Percentiles rank a stretch among this genome's conserved stretches.
These are phyloP conservation scores for Plumapathes pennacea DNA, from an alignment of 92 coral and sea anemone genomes.

Conservation along the genomic window DNA sequence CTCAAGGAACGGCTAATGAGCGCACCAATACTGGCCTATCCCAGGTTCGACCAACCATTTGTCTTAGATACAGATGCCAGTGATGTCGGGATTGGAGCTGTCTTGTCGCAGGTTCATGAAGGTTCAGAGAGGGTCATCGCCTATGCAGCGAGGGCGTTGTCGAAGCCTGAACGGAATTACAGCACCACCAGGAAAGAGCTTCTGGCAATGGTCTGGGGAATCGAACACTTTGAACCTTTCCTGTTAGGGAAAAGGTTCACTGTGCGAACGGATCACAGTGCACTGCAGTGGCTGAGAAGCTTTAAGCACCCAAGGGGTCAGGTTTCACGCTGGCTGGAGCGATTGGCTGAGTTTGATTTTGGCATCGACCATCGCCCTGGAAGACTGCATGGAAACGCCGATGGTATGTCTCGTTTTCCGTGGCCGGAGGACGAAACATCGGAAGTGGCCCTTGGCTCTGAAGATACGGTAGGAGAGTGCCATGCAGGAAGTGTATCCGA, in stretches of 20 bases:
- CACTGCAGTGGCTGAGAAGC: conserved; percentile 35
- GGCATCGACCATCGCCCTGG: conserved; percentile 29
- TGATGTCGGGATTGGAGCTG: conserved; percentile 51
- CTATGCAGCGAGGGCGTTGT: conserved; percentile 53
- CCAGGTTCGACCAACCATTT: conserved; percentile 27
- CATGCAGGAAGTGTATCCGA: too few species aligned
- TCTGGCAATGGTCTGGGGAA: conserved; percentile 39
- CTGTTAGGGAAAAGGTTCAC: conserved; percentile 32
- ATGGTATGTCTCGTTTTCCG: conserved; percentile 12
- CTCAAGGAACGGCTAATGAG: conserved; percentile 7
- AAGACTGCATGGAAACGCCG: conserved; percentile 4
- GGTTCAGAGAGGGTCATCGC: conserved; percentile 47
- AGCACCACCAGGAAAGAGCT: conserved; percentile 58
- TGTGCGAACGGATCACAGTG: conserved; percentile 47
- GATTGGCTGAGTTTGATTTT: conserved; percentile 32
- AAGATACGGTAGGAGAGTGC: too few species aligned
- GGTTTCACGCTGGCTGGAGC: conserved; percentile 48
- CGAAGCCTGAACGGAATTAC: conserved; percentile 47
- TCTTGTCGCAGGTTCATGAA: conserved; percentile 48
- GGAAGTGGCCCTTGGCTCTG: too few species aligned
- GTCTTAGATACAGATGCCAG: conserved; percentile 37
- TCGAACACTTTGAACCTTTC: conserved; percentile 50
- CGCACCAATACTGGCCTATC: conserved; percentile 31
- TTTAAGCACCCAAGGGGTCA: conserved; percentile 40
- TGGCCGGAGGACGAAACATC: too few species aligned